Evolutionary conservation across 2,113 vertebrate genomes (phyloP).

Genomic region (Oreamnos americanus): DNA sequence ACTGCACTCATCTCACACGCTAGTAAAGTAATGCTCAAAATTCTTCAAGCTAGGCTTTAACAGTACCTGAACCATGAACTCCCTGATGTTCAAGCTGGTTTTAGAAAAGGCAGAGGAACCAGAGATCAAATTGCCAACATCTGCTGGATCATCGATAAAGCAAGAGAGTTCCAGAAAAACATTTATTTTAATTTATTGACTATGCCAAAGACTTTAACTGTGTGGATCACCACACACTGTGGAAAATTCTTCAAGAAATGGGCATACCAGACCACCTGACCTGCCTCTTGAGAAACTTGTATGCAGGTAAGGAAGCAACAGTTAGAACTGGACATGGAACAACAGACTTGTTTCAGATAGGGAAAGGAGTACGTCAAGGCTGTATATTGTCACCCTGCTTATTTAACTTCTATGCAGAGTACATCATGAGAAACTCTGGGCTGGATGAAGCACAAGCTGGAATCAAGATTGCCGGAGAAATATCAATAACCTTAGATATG

Average conservation of each 20-base stretch:
- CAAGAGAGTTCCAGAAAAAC: not conserved
- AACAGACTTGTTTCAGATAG: not conserved
- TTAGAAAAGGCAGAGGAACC: not conserved
- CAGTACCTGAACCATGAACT: not conserved
- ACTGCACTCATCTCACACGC: not conserved
- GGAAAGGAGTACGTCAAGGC: fast-evolving
- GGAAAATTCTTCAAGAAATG: not conserved
- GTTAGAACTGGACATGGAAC: not conserved
- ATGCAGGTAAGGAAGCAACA: not conserved
- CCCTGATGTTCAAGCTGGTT: not conserved
- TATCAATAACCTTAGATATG: not conserved
- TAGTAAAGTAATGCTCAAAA: not conserved
- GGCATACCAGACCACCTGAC: not conserved
- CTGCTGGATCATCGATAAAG: fast-evolving
- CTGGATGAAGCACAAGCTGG: not conserved
- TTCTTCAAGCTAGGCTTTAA: not conserved
- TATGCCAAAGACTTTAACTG: not conserved
- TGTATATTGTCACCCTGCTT: not conserved
- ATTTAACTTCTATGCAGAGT: not conserved
- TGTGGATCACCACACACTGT: not conserved
- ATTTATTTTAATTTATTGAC: not conserved
- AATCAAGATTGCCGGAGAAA: not conserved
- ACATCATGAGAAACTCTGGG: not conserved
- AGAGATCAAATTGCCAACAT: not conserved
- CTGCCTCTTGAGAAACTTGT: not conserved